Evolutionary conservation across 2,888 invertebrate genomes (phyloP).

Genomic region (Lymantria dispar): DNA sequence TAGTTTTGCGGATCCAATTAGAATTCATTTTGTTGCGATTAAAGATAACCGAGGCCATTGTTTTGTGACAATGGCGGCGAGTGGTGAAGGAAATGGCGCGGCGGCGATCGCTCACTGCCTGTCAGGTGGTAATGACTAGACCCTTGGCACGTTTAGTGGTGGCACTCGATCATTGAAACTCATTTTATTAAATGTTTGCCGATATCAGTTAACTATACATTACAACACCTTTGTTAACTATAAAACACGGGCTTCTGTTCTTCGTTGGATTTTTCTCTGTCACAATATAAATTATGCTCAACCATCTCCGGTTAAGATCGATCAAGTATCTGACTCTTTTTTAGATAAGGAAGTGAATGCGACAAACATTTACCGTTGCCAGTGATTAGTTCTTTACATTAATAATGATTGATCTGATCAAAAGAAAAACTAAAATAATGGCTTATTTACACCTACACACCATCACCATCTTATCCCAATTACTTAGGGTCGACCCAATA

Average conservation of each 20-base stretch:
- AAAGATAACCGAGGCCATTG: constrained; percentile 74
- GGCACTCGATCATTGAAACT: constrained; percentile 69
- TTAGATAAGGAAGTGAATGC: constrained; percentile 1
- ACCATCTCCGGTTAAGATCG: constrained; percentile 13
- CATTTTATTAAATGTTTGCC: constrained; percentile 65
- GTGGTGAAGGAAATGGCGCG: constrained; percentile 54
- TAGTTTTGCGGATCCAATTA: constrained; percentile 76
- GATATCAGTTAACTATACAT: constrained; percentile 55
- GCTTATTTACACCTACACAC: no score
- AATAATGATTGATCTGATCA: no score
- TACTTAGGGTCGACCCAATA: no score
- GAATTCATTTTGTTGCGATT: constrained; percentile 73
- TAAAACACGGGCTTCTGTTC: constrained; percentile 47
- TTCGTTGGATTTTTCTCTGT: constrained; percentile 37
- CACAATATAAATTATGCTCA: constrained; percentile 29
- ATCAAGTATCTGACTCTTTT: constrained; percentile 17
- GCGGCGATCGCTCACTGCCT: constrained; percentile 70
- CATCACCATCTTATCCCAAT: no score
- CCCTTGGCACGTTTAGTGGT: constrained; percentile 48
- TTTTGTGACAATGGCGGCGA: constrained; percentile 66
- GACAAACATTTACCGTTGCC: not conserved
- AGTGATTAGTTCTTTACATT: not conserved
- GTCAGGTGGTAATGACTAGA: constrained; percentile 72
- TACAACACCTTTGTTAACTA: constrained; percentile 61
- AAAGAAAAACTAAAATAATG: no score